These are phyloP conservation scores for Leptatherina wallacei DNA, from an alignment of 2,797 vertebrate species.

Conservation along the genomic window DNA sequence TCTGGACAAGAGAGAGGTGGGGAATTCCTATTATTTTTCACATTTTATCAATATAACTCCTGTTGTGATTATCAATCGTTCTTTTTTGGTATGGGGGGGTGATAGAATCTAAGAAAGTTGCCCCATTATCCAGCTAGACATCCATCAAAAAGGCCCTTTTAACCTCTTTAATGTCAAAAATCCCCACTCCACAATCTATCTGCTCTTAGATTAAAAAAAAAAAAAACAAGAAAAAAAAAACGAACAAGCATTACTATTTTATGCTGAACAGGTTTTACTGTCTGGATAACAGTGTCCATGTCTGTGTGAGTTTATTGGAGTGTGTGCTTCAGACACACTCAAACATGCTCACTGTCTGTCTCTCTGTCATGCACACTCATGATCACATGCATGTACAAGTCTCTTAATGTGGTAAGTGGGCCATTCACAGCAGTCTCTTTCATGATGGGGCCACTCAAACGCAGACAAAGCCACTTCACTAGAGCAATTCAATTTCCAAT, in stretches of 20 bases:
- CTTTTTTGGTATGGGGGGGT: constrained; percentile 15
- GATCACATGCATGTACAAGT: constrained; percentile 5
- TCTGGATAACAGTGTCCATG: constrained; percentile 33
- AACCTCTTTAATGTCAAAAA: constrained; percentile 34
- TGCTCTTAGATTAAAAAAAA: not conserved
- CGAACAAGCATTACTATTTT: constrained; percentile 5
- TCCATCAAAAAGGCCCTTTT: constrained; percentile 43
- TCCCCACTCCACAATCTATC: constrained; percentile 51
- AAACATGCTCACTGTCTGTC: constrained; percentile 7
- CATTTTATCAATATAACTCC: not conserved
- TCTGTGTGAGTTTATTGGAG: constrained; percentile 12
- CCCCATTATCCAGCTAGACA: constrained; percentile 20
- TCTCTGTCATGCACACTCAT: not conserved
- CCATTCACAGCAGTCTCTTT: constrained; percentile 41
- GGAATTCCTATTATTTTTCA: constrained; percentile 31
- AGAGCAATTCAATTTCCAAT: constrained; percentile 15
- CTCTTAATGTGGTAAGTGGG: constrained; percentile 22
- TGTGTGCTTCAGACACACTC: constrained; percentile 8
- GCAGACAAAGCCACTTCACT: constrained; percentile 57
- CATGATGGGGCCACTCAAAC: constrained; percentile 33
- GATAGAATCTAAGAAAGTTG: constrained; percentile 30
- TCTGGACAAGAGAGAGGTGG: constrained; percentile 37
- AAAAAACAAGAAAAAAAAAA: constrained; percentile 6
- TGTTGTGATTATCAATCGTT: constrained; percentile 32
- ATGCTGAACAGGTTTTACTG: constrained; percentile 23